These are phyloP conservation scores for Melanophora roralis DNA, from an alignment of 2,888 invertebrate species.

Conservation along the genomic window DNA sequence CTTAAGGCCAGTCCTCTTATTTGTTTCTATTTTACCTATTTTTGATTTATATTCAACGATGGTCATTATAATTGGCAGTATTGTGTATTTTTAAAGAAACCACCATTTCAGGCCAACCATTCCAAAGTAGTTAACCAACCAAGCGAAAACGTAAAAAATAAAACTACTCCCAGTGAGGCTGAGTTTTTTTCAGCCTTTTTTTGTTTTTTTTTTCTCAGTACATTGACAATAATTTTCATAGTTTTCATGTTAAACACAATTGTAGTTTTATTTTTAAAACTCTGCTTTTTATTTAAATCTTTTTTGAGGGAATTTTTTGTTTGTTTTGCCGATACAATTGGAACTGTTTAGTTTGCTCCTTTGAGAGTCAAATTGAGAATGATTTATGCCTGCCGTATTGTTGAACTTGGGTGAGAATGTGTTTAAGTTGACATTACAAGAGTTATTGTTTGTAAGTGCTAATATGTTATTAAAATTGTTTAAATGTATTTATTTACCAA, in stretches of 20 bases:
- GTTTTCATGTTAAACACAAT: slow-evolving; percentile 52
- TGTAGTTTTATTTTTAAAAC: slow-evolving; percentile 34
- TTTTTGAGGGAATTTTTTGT: slow-evolving; percentile 9
- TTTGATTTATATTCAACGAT: slow-evolving; percentile 60
- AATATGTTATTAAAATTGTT: slow-evolving; percentile 53
- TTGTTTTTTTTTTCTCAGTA: slow-evolving; percentile 3
- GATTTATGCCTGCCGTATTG: slow-evolving; percentile 46
- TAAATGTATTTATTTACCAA: slow-evolving; percentile 2
- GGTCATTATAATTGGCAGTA: slow-evolving; percentile 61
- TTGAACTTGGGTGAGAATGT: slow-evolving; percentile 60
- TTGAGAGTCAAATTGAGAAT: slow-evolving; percentile 43
- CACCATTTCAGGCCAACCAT: neutral
- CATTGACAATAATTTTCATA: slow-evolving; percentile 59
- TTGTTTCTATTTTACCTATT: slow-evolving; percentile 30
- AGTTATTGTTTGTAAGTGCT: slow-evolving; percentile 57
- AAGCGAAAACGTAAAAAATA: neutral
- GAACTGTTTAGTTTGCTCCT: slow-evolving; percentile 23
- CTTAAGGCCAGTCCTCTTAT: neutral
- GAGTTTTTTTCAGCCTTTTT: slow-evolving; percentile 17
- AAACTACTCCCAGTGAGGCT: slow-evolving; percentile 15
- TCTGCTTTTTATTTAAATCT: neutral
- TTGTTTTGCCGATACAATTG: neutral
- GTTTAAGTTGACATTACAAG: slow-evolving; percentile 58
- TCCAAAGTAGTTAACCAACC: neutral
- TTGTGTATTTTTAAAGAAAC: slow-evolving; percentile 36